Percentiles rank a stretch among this genome's conserved stretches.
phyloP scores from a whole-genome alignment of 2,888 invertebrate genomes.

The Litoditis marina region DNA sequence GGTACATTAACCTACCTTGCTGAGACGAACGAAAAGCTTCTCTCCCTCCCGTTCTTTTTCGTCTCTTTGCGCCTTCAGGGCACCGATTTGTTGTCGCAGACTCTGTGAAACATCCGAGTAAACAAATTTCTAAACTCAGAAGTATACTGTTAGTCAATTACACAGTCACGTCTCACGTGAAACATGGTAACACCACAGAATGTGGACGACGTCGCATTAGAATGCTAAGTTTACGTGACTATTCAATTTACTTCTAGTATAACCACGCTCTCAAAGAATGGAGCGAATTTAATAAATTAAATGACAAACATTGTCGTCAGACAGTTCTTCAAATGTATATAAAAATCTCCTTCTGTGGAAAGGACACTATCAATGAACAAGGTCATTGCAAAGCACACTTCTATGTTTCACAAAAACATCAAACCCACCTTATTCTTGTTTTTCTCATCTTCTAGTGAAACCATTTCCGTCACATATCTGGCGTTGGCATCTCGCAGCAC shows the following conservation, averaged over 20 bases:
- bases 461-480: conserved; percentile 10
- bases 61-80: conserved; percentile 16
- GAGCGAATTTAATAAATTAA: too few species aligned
- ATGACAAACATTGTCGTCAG: neutral
- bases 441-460: conserved; percentile 11
- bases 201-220: too few species aligned
- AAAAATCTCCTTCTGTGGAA: neutral
- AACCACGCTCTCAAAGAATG: too few species aligned
- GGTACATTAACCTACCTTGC: conserved; percentile 7
- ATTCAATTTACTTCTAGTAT: too few species aligned
- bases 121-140: too few species aligned
- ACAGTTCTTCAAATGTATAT: too few species aligned
- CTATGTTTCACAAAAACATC: neutral
- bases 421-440: conserved; percentile 1
- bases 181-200: too few species aligned
- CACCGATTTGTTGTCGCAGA: conserved; percentile 11
- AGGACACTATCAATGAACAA: too few species aligned
- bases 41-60: conserved; percentile 14
- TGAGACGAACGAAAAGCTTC: conserved; percentile 6
- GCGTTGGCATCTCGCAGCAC: conserved; percentile 11
- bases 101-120: neutral
- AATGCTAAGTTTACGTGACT: too few species aligned
- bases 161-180: too few species aligned
- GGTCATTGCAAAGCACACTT: too few species aligned
- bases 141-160: too few species aligned